Conservation (phyloP, 2,797 vertebrate species). For the Cossypha dichroa region DNA sequence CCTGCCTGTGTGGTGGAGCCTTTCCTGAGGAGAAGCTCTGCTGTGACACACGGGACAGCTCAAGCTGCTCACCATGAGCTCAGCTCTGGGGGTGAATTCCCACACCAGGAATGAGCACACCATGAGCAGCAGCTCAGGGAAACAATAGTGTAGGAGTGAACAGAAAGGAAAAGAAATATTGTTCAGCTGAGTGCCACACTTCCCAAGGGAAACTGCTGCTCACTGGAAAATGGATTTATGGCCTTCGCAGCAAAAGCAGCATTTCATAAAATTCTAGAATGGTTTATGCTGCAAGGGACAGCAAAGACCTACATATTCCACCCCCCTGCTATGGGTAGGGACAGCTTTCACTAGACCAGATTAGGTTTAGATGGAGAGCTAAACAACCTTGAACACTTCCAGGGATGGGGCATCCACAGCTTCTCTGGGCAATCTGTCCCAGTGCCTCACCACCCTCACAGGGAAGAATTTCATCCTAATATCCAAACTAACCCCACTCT, state of each 20-base stretch:
- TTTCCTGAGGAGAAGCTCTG: neutral
- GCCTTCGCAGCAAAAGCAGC: neutral
- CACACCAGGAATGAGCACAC: too few relatives aligned
- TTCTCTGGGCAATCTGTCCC: neutral
- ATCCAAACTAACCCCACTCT: neutral
- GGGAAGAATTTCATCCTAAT: neutral
- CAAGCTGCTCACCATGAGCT: neutral
- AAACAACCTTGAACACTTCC: too few relatives aligned
- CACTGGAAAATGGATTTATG: neutral
- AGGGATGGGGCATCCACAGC: neutral
- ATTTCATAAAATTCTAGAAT: neutral
- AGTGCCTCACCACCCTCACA: neutral
- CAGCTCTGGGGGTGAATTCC: neutral
- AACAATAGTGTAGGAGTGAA: slow-evolving; percentile 29
- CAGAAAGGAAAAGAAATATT: slow-evolving; percentile 16
- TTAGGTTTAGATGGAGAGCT: neutral
- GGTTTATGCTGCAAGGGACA: neutral
- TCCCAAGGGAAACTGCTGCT: neutral
- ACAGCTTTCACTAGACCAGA: neutral
- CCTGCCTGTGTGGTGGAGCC: neutral
- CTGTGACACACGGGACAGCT: fast-evolving
- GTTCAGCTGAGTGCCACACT: neutral
- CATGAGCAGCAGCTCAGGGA: neutral
- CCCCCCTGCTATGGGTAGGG: fast-evolving
- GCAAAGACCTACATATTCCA: neutral